Conservation (phyloP, 2,797 vertebrate species). For the Tarsius wallacei region DNA sequence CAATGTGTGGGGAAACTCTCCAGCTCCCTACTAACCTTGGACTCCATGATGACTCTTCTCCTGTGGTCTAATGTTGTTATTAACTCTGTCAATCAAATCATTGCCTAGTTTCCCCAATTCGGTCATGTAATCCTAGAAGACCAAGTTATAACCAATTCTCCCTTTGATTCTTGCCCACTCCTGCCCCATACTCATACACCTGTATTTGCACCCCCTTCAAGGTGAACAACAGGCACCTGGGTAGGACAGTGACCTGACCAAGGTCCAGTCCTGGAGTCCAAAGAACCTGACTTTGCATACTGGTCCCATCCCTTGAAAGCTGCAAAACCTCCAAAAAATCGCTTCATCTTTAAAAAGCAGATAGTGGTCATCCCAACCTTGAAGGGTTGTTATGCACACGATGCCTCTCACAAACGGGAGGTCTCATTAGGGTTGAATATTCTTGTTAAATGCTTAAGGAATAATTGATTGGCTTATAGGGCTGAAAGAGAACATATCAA, state of each 20-base stretch:
- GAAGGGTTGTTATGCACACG: neutral
- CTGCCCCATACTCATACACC: neutral
- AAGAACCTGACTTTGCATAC: neutral
- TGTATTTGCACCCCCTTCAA: neutral
- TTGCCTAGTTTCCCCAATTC: neutral
- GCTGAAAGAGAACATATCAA: neutral
- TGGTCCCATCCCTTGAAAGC: neutral
- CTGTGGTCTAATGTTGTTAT: neutral
- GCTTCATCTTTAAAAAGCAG: neutral
- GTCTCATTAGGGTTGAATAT: neutral
- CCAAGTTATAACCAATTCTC: neutral
- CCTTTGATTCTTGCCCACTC: neutral
- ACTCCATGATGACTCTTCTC: neutral
- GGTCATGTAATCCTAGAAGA: neutral
- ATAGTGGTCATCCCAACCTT: no score
- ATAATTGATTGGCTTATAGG: neutral
- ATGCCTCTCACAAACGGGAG: neutral
- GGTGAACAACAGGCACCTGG: neutral
- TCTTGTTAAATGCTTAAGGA: neutral
- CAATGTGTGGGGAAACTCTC: neutral
- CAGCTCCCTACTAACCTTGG: neutral
- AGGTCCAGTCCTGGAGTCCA: neutral
- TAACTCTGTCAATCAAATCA: constrained; percentile 24
- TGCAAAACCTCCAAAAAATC: neutral
- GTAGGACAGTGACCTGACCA: neutral